phyloP scores from a whole-genome alignment of 1,140 invertebrate species.

The Orchesella cincta region DNA sequence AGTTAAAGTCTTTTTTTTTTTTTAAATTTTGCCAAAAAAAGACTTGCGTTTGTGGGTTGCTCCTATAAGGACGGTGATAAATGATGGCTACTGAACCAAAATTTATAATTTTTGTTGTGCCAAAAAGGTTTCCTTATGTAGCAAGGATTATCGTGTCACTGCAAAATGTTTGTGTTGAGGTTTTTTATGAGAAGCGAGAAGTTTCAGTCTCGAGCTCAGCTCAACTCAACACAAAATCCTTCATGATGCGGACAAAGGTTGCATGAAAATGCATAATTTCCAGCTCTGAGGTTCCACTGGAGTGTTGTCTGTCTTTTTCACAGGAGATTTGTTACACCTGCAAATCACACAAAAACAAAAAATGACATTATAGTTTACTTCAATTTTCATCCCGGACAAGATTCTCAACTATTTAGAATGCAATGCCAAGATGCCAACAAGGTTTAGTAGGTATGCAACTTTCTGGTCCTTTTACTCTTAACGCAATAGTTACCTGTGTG shows the following conservation, averaged over 20 bases:
- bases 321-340: constrained; percentile 1
- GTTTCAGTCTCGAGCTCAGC: not conserved
- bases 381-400: not conserved
- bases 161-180: too few relatives aligned
- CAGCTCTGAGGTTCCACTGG: not conserved
- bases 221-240: constrained; percentile 4
- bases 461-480: not conserved
- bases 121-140: not conserved
- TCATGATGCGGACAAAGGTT: not conserved
- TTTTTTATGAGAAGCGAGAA: too few relatives aligned
- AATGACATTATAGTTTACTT: not conserved
- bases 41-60: not conserved
- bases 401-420: not conserved
- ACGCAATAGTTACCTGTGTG: constrained; percentile 14
- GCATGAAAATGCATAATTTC: constrained; percentile 21
- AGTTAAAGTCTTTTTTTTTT: not conserved
- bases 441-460: too few relatives aligned
- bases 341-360: not conserved
- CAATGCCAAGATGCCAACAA: too few relatives aligned
- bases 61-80: not conserved
- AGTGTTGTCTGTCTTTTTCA: not conserved
- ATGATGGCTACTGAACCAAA: constrained; percentile 10
- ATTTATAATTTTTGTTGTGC: not conserved
- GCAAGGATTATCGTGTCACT: not conserved
- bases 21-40: not conserved